These are phyloP conservation scores for Alca torda DNA, from an alignment of 2,797 vertebrate genomes.

Conservation along the genomic window DNA sequence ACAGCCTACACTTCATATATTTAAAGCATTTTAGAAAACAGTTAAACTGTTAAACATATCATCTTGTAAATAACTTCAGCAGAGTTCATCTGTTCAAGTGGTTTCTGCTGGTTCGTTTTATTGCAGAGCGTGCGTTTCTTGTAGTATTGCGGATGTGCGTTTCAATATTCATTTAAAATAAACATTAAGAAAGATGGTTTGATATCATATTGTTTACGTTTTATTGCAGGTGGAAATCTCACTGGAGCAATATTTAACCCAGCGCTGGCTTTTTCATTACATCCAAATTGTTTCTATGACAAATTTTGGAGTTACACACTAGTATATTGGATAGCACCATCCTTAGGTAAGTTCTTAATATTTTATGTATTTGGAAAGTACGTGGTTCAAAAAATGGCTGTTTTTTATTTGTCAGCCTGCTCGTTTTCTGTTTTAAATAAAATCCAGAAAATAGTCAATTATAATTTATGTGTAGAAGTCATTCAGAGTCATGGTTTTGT, in stretches of 20 bases:
- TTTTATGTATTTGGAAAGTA: neutral
- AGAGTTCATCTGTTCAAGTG: neutral
- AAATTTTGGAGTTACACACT: conserved; percentile 81
- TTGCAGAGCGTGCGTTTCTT: neutral
- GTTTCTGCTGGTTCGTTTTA: neutral
- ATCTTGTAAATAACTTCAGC: neutral
- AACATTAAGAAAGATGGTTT: neutral
- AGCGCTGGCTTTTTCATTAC: conserved; percentile 88
- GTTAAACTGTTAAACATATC: neutral
- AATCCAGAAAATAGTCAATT: neutral
- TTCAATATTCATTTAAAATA: neutral
- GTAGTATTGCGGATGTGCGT: neutral
- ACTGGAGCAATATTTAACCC: conserved; percentile 95
- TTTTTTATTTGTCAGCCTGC: neutral
- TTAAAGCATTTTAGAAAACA: neutral
- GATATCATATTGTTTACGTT: conserved; percentile 29
- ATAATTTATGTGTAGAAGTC: neutral
- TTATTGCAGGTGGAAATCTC: conserved; percentile 82
- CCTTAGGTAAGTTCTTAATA: conserved; percentile 82
- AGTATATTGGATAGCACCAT: conserved; percentile 90
- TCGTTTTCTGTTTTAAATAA: neutral
- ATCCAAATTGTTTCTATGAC: conserved; percentile 85
- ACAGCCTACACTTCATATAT: neutral
- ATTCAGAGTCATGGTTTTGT: neutral
- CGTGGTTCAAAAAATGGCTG: neutral